Percentiles rank a stretch among this genome's conserved stretches.
Conservation (phyloP, 2,797 vertebrate genomes). For the Antennarius maculatus region DNA sequence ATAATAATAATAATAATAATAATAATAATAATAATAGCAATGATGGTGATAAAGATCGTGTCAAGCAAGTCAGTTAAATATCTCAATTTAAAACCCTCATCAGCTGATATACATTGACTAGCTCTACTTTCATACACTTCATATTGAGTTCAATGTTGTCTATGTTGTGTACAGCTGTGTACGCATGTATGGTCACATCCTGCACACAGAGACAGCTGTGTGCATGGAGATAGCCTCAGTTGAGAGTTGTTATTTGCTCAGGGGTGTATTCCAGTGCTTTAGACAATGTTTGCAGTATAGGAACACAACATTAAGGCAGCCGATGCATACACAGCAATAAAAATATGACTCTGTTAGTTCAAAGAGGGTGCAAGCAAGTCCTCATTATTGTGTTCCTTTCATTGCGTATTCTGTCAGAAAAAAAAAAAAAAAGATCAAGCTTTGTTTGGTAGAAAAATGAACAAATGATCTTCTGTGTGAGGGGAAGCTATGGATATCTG, state of each 20-base stretch:
- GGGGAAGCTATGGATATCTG: conserved; percentile 7
- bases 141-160: conserved; percentile 3
- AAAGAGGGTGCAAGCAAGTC: conserved; percentile 28
- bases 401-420: conserved; percentile 27
- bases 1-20: too few relatives aligned
- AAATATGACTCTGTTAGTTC: conserved; percentile 42
- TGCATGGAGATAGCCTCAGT: neutral
- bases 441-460: conserved; percentile 40
- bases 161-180: neutral
- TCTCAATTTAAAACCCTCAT: too few relatives aligned
- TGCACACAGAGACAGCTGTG: conserved; percentile 1
- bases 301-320: conserved; percentile 36
- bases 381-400: conserved; percentile 47
- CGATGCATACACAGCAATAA: conserved; percentile 25
- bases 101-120: too few relatives aligned
- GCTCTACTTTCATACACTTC: neutral
- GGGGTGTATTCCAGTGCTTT: conserved; percentile 35
- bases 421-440: conserved; percentile 27
- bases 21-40: too few relatives aligned
- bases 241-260: conserved; percentile 15
- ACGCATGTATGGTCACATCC: neutral
- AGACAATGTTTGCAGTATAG: conserved; percentile 10
- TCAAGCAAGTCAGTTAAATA: too few relatives aligned
- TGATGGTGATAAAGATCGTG: too few relatives aligned
- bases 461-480: conserved; percentile 33